Percentiles rank a stretch among this genome's conserved stretches.
Conservation (phyloP, 2,797 vertebrate genomes). For the Moxostoma hubbsi region DNA sequence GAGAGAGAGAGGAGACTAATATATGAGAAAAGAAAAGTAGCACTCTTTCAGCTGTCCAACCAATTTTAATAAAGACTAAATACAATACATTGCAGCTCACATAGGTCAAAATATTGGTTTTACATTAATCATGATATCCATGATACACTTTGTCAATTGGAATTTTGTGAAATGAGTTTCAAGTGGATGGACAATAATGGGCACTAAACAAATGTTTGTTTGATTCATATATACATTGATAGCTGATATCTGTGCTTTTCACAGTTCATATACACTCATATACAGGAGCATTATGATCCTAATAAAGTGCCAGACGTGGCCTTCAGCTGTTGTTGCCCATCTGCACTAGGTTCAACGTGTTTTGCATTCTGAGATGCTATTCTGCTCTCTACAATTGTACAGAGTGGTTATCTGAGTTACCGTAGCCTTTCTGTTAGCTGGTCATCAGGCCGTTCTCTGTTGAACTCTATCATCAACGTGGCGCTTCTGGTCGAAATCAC, state of each 20-base stretch:
- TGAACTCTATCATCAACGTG: no score
- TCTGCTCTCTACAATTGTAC: no score
- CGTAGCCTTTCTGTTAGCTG: no score
- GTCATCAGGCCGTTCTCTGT: no score
- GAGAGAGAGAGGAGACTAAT: slow-evolving; percentile 9
- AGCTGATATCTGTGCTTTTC: background rate
- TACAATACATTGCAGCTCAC: slow-evolving; percentile 24
- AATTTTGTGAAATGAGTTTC: slow-evolving; percentile 15
- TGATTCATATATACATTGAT: slow-evolving; percentile 12
- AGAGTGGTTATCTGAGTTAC: no score
- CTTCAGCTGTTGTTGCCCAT: no score
- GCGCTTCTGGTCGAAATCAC: no score
- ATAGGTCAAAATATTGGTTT: slow-evolving; percentile 30
- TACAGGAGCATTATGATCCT: no score
- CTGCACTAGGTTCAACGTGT: no score
- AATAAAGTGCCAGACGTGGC: no score
- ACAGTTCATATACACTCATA: no score
- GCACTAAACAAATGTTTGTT: slow-evolving; percentile 22
- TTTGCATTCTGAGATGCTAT: no score
- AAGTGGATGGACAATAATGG: slow-evolving; percentile 4
- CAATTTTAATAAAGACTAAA: slow-evolving; percentile 35
- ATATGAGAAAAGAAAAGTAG: slow-evolving; percentile 24
- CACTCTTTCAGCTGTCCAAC: slow-evolving; percentile 40
- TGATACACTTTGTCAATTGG: slow-evolving; percentile 35
- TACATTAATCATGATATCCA: slow-evolving; percentile 41